phyloP scores from a whole-genome alignment of 2,113 vertebrate species.

The Shinisaurus crocodilurus region DNA sequence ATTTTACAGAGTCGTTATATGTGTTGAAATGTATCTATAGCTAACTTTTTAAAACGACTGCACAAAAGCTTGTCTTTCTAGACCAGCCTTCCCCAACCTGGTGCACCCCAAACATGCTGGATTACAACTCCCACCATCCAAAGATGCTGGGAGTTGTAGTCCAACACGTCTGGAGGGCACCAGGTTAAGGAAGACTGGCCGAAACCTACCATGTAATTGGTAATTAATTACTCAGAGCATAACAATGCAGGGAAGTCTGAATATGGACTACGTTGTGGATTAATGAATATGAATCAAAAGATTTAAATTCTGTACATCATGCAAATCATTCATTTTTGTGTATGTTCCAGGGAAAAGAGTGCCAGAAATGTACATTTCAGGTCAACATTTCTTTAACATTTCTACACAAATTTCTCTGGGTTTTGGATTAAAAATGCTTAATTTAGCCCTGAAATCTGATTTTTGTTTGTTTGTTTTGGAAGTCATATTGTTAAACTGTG shows the following conservation, averaged over 20 bases:
- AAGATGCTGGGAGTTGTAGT: no score
- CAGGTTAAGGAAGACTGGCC: no score
- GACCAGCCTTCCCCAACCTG: no score
- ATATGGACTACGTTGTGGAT: not conserved
- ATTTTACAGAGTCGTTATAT: not conserved
- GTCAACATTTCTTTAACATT: not conserved
- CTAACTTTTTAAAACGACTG: no score
- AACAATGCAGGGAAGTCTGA: not conserved
- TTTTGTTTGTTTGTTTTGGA: not conserved
- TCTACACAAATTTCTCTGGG: not conserved
- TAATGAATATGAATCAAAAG: not conserved
- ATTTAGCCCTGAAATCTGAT: not conserved
- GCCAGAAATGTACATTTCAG: not conserved
- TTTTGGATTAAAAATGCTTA: not conserved
- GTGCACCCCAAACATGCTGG: no score
- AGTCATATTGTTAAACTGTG: not conserved
- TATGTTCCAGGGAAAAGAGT: not conserved
- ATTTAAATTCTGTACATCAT: not conserved
- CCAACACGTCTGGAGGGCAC: no score
- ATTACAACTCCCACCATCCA: no score
- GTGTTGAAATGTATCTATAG: not conserved
- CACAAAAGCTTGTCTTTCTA: no score
- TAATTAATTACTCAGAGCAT: not conserved
- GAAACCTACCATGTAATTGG: not conserved
- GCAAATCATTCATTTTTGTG: not conserved